These are phyloP conservation scores for Himantopus leucocephalus DNA, from an alignment of 2,113 vertebrate species.

Conservation along the genomic window DNA sequence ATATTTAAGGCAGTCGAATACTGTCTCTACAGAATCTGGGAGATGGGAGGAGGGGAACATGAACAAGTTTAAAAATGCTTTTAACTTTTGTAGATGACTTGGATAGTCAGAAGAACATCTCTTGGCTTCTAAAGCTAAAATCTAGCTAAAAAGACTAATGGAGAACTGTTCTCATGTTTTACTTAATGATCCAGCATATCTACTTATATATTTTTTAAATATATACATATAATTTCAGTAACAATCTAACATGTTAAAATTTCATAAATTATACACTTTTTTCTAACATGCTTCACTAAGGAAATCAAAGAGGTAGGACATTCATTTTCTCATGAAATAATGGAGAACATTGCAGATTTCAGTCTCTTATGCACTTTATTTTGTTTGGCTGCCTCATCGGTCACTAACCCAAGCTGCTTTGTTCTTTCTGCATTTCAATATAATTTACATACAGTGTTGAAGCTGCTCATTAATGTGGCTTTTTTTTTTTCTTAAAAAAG, in stretches of 20 bases:
- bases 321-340: slow-evolving; percentile 44
- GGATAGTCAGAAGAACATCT: not conserved
- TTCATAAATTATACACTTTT: slow-evolving; percentile 84
- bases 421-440: slow-evolving; percentile 23
- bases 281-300: slow-evolving; percentile 89
- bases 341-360: slow-evolving; percentile 40
- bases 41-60: not conserved
- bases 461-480: not conserved
- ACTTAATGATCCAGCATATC: not conserved
- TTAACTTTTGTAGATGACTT: not conserved
- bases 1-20: not conserved
- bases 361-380: slow-evolving; percentile 29
- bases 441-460: slow-evolving; percentile 6
- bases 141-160: not conserved
- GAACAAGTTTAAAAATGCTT: not conserved
- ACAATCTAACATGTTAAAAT: slow-evolving; percentile 45
- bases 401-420: slow-evolving; percentile 43
- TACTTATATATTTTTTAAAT: not conserved
- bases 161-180: slow-evolving; percentile 4
- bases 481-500: not conserved
- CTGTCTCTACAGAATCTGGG: not conserved
- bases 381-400: slow-evolving; percentile 61
- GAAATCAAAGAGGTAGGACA: slow-evolving; percentile 97
- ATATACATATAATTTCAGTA: slow-evolving; percentile 41
- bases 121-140: slow-evolving; percentile 8